Percentiles rank a stretch among this genome's conserved stretches.
Conservation (phyloP, 2,888 invertebrate species). For the Rhodophaea formosa region DNA sequence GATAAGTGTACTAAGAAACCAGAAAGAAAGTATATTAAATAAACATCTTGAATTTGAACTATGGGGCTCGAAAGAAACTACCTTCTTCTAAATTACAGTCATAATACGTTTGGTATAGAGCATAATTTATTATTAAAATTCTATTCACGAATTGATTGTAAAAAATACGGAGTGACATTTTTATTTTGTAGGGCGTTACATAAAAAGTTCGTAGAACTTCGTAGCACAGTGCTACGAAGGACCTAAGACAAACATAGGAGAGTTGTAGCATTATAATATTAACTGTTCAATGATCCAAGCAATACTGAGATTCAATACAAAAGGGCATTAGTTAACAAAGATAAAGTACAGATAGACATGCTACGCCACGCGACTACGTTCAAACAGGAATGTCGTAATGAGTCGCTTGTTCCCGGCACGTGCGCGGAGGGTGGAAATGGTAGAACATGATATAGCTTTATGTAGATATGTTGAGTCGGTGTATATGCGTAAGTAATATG, state of each 20-base stretch:
- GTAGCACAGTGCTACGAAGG: background rate
- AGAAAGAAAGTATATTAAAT: no score
- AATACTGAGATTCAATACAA: background rate
- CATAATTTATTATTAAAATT: no score
- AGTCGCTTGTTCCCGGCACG: slow-evolving; percentile 12
- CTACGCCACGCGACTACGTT: slow-evolving; percentile 19
- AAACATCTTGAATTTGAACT: no score
- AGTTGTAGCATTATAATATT: background rate
- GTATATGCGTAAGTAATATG: background rate
- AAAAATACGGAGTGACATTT: background rate
- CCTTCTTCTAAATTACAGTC: no score
- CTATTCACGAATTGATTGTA: no score
- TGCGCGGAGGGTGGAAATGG: background rate
- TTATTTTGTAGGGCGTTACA: background rate
- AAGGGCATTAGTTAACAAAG: slow-evolving; percentile 8
- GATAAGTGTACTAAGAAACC: no score
- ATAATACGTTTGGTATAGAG: no score
- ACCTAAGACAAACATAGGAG: background rate
- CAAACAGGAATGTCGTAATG: slow-evolving; percentile 11
- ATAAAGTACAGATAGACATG: slow-evolving; percentile 6
- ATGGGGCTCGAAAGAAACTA: no score
- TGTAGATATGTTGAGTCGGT: background rate
- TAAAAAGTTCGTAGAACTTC: background rate
- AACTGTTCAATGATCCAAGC: no score
- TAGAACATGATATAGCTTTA: no score